These are phyloP conservation scores for Brachyhypopomus gauderio DNA, from an alignment of 2,113 vertebrate genomes.

Conservation along the genomic window DNA sequence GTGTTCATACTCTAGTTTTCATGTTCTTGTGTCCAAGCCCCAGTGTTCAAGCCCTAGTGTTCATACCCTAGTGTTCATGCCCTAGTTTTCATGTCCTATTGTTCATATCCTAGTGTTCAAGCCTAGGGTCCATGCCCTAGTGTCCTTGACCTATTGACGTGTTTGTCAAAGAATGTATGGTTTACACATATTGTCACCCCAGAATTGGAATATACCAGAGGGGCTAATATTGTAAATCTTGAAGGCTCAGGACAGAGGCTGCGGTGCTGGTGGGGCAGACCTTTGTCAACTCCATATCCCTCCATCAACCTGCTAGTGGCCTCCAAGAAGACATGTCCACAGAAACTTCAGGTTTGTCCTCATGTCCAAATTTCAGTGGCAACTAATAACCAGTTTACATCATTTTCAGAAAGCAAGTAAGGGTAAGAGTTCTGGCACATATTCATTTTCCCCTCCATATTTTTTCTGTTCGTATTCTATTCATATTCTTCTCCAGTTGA, in stretches of 20 bases:
- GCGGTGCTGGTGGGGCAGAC: background rate
- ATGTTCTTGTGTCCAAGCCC: no score
- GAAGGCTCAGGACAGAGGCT: background rate
- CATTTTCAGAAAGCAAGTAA: background rate
- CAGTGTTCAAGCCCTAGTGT: no score
- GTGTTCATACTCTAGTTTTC: no score
- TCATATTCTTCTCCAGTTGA: background rate
- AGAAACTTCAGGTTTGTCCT: background rate
- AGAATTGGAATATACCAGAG: background rate
- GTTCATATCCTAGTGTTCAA: no score
- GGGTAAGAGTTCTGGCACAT: background rate
- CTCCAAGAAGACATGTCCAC: background rate
- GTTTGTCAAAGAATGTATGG: no score
- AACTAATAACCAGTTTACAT: background rate
- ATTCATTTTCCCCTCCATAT: background rate
- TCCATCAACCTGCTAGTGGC: background rate
- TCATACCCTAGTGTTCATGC: no score
- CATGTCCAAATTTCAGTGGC: background rate
- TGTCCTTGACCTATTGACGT: no score
- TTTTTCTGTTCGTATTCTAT: background rate
- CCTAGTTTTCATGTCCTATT: no score
- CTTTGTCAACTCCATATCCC: background rate
- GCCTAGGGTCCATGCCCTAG: no score
- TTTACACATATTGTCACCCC: no score
- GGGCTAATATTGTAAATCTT: background rate